phyloP scores from a whole-genome alignment of 2,797 vertebrate species.

The Oophaga sylvatica region DNA sequence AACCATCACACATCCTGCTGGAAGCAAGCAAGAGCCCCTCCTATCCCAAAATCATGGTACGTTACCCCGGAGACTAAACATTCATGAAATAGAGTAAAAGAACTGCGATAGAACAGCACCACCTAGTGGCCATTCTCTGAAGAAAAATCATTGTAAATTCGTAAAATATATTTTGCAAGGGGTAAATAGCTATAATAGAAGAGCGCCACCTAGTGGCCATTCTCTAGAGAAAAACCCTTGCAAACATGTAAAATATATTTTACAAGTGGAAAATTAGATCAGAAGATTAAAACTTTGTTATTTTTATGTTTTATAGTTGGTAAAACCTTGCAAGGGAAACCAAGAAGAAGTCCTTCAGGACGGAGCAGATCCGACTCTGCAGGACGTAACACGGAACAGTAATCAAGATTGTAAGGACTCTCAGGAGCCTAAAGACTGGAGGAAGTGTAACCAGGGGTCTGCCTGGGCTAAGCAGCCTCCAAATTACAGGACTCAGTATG shows the following conservation, averaged over 20 bases:
- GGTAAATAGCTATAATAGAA: too few relatives aligned
- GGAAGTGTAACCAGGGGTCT: slow-evolving; percentile 68
- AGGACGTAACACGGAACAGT: slow-evolving; percentile 72
- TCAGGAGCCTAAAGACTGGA: slow-evolving; percentile 67
- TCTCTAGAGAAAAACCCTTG: neutral
- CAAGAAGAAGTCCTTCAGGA: slow-evolving; percentile 70
- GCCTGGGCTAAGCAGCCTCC: slow-evolving; percentile 73
- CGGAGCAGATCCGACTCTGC: slow-evolving; percentile 61
- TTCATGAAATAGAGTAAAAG: too few relatives aligned
- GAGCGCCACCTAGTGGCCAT: neutral
- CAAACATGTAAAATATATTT: too few relatives aligned
- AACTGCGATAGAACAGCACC: neutral
- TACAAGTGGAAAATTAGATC: too few relatives aligned
- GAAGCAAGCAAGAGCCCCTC: slow-evolving; percentile 85
- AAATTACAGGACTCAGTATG: slow-evolving; percentile 68
- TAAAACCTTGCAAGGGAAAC: slow-evolving; percentile 87
- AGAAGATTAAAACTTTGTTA: neutral
- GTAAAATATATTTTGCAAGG: neutral
- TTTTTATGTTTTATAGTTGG: slow-evolving; percentile 75
- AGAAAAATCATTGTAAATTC: too few relatives aligned
- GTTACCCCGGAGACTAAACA: neutral
- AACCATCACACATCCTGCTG: slow-evolving; percentile 78
- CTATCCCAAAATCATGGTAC: slow-evolving; percentile 83
- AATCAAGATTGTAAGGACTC: slow-evolving; percentile 63
- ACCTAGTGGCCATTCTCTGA: neutral